These are phyloP conservation scores for Cygnus olor DNA, from an alignment of 2,797 vertebrate species.

Conservation along the genomic window DNA sequence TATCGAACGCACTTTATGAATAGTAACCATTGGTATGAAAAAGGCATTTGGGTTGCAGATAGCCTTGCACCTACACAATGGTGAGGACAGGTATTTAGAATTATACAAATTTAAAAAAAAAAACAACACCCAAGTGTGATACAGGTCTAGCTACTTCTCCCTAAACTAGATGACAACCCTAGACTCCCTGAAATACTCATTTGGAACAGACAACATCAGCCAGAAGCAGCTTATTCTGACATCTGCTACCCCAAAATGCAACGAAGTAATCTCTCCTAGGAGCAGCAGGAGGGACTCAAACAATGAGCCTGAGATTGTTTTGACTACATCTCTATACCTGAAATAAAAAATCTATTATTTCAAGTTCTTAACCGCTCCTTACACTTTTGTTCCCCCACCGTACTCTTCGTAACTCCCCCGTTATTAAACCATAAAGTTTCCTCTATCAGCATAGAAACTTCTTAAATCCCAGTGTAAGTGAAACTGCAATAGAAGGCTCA, in stretches of 20 bases:
- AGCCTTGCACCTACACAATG: not conserved
- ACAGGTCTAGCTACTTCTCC: not conserved
- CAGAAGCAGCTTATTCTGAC: not conserved
- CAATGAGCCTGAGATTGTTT: not conserved
- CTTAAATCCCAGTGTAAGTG: not conserved
- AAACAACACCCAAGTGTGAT: not conserved
- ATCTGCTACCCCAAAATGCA: not conserved
- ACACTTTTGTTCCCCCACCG: not conserved
- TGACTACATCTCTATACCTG: not conserved
- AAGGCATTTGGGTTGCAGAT: not conserved
- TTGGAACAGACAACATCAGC: not conserved
- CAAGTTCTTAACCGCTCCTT: not conserved
- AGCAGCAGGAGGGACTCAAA: not conserved
- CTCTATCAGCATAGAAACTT: not conserved
- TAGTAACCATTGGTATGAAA: not conserved
- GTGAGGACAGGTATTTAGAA: not conserved
- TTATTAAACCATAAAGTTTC: not conserved
- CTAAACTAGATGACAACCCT: not conserved
- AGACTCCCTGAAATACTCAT: not conserved
- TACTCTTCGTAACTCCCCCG: not conserved
- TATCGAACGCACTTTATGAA: not conserved
- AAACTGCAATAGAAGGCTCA: not conserved
- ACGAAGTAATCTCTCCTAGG: not conserved
- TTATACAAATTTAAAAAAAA: not conserved
- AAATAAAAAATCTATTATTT: not conserved